These are phyloP conservation scores for Callionymus lyra DNA, from an alignment of 2,113 vertebrate genomes.

Conservation along the genomic window DNA sequence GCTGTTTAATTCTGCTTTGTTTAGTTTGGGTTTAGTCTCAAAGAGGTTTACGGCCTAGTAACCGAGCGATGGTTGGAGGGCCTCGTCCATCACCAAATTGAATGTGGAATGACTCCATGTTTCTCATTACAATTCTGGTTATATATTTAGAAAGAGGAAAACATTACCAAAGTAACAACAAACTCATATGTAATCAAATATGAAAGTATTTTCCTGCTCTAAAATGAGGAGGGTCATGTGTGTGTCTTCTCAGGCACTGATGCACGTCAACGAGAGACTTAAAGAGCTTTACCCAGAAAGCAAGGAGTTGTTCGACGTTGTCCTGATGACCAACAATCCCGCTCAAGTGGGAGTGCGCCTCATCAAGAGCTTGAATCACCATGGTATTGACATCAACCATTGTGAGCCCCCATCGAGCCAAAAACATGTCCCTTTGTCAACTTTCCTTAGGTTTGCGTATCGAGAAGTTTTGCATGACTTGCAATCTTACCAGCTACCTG, in stretches of 20 bases:
- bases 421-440: no score
- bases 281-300: conserved; percentile 82
- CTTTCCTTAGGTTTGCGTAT: conserved; percentile 75
- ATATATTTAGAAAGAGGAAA: no score
- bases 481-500: conserved; percentile 85
- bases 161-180: no score
- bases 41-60: no score
- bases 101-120: no score
- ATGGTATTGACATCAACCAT: conserved; percentile 64
- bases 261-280: conserved; percentile 79
- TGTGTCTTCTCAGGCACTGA: conserved; percentile 54
- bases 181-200: conserved; percentile 3
- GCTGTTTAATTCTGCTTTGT: no score
- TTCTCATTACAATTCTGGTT: no score
- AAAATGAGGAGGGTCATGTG: no score
- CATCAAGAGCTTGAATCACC: conserved; percentile 97
- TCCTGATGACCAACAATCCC: conserved; percentile 95
- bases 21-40: no score
- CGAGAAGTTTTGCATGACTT: conserved; percentile 94
- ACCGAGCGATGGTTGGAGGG: no score
- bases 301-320: conserved; percentile 92
- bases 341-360: conserved; percentile 93
- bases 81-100: no score
- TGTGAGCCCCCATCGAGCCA: no score
- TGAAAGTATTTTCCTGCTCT: background rate